Percentiles rank a stretch among this genome's conserved stretches.
These are phyloP conservation scores for Plutomurus gul DNA, from an alignment of 1,140 invertebrate genomes.

Conservation along the genomic window DNA sequence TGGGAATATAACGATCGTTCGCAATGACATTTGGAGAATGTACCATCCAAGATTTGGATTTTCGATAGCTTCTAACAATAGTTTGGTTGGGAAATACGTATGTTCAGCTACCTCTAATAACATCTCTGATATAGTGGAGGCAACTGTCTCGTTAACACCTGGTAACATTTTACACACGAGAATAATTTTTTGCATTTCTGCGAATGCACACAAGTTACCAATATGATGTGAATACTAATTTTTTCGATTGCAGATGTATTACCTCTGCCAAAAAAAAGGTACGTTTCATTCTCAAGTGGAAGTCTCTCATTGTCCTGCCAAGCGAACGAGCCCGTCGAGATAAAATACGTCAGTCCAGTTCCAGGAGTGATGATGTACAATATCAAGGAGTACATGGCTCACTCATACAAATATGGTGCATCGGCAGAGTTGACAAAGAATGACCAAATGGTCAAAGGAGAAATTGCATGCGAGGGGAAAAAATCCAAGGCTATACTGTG, in stretches of 20 bases:
- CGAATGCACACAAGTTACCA: not conserved
- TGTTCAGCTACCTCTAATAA: conserved; percentile 35
- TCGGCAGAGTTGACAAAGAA: conserved; percentile 33
- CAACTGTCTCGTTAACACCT: conserved; percentile 4
- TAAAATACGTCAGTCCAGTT: conserved; percentile 6
- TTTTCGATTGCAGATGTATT: not conserved
- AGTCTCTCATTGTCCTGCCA: conserved; percentile 22
- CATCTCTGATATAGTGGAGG: conserved; percentile 31
- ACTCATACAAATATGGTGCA: conserved; percentile 27
- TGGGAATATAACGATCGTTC: conserved; percentile 25
- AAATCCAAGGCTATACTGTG: not conserved
- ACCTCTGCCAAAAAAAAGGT: not conserved
- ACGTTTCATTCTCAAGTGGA: conserved; percentile 6
- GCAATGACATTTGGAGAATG: conserved; percentile 7
- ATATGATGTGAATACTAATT: not conserved
- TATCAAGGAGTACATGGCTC: conserved; percentile 11
- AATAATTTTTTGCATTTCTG: too few relatives aligned
- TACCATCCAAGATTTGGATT: conserved; percentile 33
- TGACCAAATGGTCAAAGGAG: conserved; percentile 1
- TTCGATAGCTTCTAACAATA: not conserved
- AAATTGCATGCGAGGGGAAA: conserved; percentile 30
- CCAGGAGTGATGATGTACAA: conserved; percentile 7
- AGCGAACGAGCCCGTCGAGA: conserved; percentile 35
- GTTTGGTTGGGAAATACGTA: conserved; percentile 32
- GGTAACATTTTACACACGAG: too few relatives aligned